Percentiles rank a stretch among this genome's conserved stretches.
Conservation (phyloP, 2,888 invertebrate genomes). For the Deilephila elpenor region DNA sequence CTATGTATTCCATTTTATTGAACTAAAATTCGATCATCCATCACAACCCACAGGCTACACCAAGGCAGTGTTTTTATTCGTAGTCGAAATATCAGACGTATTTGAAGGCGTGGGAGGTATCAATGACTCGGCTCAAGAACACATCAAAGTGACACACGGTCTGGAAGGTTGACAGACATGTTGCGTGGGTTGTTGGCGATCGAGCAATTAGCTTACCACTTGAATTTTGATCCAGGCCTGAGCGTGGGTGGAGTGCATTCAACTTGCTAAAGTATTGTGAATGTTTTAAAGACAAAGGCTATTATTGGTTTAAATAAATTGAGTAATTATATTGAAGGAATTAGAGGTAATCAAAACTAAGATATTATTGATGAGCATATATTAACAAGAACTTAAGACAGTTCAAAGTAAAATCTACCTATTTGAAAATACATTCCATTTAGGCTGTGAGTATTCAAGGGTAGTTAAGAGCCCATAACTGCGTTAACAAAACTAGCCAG, state of each 20-base stretch:
- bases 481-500: no score
- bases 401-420: no score
- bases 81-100: conserved; percentile 22
- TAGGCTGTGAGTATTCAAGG: no score
- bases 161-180: conserved; percentile 4
- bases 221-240: neutral
- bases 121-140: conserved; percentile 27
- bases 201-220: neutral
- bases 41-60: neutral
- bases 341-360: no score
- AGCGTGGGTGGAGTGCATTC: conserved; percentile 3
- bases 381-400: no score
- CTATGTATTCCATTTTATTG: neutral
- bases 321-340: no score
- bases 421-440: no score
- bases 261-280: neutral
- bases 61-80: conserved; percentile 8
- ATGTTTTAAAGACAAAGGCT: no score
- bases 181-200: conserved; percentile 9
- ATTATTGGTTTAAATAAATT: no score
- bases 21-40: neutral
- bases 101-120: conserved; percentile 26
- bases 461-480: no score
- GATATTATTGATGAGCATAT: no score
- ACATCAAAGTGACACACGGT: conserved; percentile 19